Base-by-base conservation (phyloP, 2,113 vertebrate genomes). In the Aphelocoma coerulescens region DNA sequence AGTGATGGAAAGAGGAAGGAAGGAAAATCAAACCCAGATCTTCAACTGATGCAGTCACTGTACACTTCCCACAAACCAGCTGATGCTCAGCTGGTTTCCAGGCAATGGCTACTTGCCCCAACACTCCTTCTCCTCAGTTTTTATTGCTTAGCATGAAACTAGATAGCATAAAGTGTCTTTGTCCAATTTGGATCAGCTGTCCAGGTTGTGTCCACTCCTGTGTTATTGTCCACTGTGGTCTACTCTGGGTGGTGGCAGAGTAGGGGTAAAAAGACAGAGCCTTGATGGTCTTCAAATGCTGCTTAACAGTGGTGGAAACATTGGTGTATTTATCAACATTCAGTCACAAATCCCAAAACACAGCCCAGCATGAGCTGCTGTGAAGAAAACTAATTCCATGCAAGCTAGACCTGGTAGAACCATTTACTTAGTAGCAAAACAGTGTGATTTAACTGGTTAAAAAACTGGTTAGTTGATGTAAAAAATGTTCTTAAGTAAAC, bases 311-410 rank as follows among this genome's bases (percentile, higher is more conserved):
- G 30, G 12, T 3, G 2, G n/a, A 71, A 85, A 28, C 16, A 7
- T 4, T 12, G 15, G 6, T 54, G 5, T 57, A 5, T 49, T 66
- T 63, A 13, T 3, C 22, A 54, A 0, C 3, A 1, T 54, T 27
- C 32, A 37, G 30, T 57, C 4, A 7, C 63, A 69, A 33, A 69
- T 57, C 24, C 19, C 1, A 2, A 59, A 89, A 33, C 8, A 15
- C 13, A 52, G 30, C 19, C 6, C 16, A 24, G 1, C 30, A 48
- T 1, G 0, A 57, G 11, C 41, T 87, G 9, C 66, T 58, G 55
- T 52, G 32, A 65, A 52, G 58, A 79, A 88, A 72, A 32, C 15
- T 0, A 76, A 16, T 78, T 65, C 33, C 7, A 6, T 63, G 14
- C 7, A 39, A 83, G 18, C 41, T n/a, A 65, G 10, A 65, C 30